phyloP scores from a whole-genome alignment of 2,113 vertebrate species.

The Sebastes schlegelii region DNA sequence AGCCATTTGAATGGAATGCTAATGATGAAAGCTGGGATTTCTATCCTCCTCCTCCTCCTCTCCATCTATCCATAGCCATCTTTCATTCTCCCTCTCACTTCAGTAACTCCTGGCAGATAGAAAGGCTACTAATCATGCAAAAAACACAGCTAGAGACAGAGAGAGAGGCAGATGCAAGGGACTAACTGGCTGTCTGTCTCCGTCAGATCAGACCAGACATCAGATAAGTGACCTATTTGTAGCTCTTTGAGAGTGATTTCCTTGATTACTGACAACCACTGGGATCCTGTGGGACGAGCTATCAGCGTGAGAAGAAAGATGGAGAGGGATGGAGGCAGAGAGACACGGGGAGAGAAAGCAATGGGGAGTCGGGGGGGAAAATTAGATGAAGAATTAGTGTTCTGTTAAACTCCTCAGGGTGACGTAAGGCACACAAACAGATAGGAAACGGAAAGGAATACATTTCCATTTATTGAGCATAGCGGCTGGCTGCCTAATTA shows the following conservation, averaged over 20 bases:
- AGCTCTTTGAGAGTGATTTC: conserved; percentile 78
- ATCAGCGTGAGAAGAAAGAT: conserved; percentile 69
- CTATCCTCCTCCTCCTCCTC: conserved; percentile 31
- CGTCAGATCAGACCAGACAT: conserved; percentile 73
- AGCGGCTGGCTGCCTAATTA: conserved; percentile 69
- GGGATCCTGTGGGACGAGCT: conserved; percentile 73
- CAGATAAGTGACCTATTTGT: conserved; percentile 83
- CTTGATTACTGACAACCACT: conserved; percentile 83
- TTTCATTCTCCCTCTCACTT: conserved; percentile 39
- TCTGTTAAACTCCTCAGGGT: conserved; percentile 66
- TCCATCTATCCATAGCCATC: conserved; percentile 13
- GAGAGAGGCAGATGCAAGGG: conserved; percentile 51
- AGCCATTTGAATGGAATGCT: conserved; percentile 78
- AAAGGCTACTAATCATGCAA: conserved; percentile 65
- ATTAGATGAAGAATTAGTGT: conserved; percentile 74
- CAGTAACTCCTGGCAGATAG: conserved; percentile 52
- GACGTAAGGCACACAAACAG: conserved; percentile 53
- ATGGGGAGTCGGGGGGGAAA: conserved; percentile 50
- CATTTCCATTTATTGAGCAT: conserved; percentile 70
- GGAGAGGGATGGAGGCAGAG: conserved; percentile 46
- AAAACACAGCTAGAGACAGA: conserved; percentile 26
- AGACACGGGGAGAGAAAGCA: conserved; percentile 34
- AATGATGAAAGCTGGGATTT: conserved; percentile 75
- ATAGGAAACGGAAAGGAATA: conserved; percentile 57
- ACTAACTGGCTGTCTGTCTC: conserved; percentile 69